Conservation (phyloP, 2,888 invertebrate species). For the Hetaerina titia region DNA sequence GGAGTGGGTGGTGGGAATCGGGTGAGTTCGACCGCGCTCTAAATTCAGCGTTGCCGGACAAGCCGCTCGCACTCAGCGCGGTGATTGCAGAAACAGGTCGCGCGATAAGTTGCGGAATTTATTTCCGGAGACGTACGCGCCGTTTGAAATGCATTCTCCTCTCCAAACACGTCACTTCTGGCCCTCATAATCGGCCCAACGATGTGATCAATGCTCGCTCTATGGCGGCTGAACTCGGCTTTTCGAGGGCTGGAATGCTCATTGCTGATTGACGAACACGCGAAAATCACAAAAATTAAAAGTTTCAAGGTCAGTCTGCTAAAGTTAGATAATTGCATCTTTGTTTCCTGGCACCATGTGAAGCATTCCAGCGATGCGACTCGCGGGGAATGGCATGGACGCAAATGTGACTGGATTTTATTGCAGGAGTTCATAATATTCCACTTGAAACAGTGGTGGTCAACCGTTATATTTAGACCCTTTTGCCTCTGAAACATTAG, state of each 20-base stretch:
- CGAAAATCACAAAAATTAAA: background rate
- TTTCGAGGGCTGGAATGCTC: background rate
- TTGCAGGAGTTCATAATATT: background rate
- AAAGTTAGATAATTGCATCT: too few relatives aligned
- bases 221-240: background rate
- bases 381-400: background rate
- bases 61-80: constrained; percentile 24
- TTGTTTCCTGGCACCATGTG: too few relatives aligned
- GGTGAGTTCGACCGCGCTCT: constrained; percentile 60
- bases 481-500: too few relatives aligned
- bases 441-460: background rate
- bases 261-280: background rate
- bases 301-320: too few relatives aligned
- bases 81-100: constrained; percentile 35
- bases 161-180: background rate
- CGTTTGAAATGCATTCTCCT: background rate
- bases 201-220: background rate
- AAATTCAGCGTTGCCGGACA: constrained; percentile 39
- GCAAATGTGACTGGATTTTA: background rate
- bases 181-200: background rate
- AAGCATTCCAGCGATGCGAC: too few relatives aligned
- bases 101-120: constrained; percentile 19
- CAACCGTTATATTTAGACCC: background rate
- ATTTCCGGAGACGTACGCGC: background rate
- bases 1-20: constrained; percentile 56